These are phyloP conservation scores for Cydia splendana DNA, from an alignment of 1,140 invertebrate genomes.

Conservation along the genomic window DNA sequence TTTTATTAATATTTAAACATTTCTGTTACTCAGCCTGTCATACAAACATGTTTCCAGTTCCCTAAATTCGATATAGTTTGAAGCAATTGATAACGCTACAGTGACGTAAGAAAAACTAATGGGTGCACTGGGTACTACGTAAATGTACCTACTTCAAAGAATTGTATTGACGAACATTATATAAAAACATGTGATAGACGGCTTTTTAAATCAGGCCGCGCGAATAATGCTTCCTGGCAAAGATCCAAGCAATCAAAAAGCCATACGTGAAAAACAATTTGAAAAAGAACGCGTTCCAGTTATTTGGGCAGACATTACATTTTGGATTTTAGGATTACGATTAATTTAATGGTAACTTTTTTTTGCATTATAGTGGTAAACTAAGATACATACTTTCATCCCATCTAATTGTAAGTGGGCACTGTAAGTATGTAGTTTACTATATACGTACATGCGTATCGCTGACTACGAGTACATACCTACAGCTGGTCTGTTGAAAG, in stretches of 20 bases:
- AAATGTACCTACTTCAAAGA: constrained; percentile 2
- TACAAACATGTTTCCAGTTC: too few species aligned
- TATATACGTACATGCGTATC: too few species aligned
- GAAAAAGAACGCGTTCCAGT: constrained; percentile 46
- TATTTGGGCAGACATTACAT: constrained; percentile 12
- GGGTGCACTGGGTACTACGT: neutral
- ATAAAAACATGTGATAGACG: constrained; percentile 12
- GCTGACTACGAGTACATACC: too few species aligned
- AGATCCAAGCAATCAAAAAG: constrained; percentile 64
- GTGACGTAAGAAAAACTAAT: neutral
- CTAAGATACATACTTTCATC: neutral
- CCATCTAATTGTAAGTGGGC: too few species aligned
- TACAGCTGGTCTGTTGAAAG: neutral
- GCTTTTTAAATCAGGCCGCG: constrained; percentile 40
- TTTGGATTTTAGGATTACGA: constrained; percentile 18
- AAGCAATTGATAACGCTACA: neutral
- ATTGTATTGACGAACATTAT: constrained; percentile 10
- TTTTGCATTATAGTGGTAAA: neutral
- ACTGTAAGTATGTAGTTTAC: too few species aligned
- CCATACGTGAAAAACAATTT: constrained; percentile 50
- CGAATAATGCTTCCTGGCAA: constrained; percentile 49
- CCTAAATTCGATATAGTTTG: too few species aligned
- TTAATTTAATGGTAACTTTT: constrained; percentile 6
- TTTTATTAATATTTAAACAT: too few species aligned
- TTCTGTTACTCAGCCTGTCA: too few species aligned